A percentile compares a stretch with the other conserved stretches of the same genome.
Conservation (phyloP, 2,888 invertebrate species). For the Drosophila prolongata region DNA sequence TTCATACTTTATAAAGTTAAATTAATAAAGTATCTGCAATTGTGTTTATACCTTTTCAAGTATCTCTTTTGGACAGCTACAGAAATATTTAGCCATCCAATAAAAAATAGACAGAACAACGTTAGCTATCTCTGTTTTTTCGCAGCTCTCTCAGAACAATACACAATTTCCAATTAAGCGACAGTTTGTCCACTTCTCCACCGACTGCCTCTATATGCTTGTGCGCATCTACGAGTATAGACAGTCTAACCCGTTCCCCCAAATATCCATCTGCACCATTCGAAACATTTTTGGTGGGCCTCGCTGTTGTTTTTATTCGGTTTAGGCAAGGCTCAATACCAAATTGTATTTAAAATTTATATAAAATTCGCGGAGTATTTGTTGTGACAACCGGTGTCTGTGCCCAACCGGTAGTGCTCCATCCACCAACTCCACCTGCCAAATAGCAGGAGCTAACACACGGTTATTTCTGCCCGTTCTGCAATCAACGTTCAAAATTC, state of each 20-base stretch:
- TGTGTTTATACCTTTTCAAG: not conserved
- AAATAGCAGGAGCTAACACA: slow-evolving; percentile 19
- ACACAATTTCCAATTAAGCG: slow-evolving; percentile 77
- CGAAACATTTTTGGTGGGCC: slow-evolving; percentile 3
- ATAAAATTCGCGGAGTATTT: slow-evolving; percentile 76
- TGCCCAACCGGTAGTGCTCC: slow-evolving; percentile 4
- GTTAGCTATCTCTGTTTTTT: slow-evolving; percentile 15
- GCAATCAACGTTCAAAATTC: slow-evolving; percentile 80
- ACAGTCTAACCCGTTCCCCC: slow-evolving; percentile 31
- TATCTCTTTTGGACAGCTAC: slow-evolving; percentile 5
- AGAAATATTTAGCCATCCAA: slow-evolving; percentile 7
- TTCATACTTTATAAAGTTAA: not conserved
- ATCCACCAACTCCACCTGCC: not conserved
- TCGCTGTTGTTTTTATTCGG: slow-evolving; percentile 41
- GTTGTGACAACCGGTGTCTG: slow-evolving; percentile 73
- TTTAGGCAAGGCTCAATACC: slow-evolving; percentile 67
- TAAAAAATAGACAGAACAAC: slow-evolving; percentile 4
- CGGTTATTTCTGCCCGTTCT: slow-evolving; percentile 69
- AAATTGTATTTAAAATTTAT: slow-evolving; percentile 80
- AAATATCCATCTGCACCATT: slow-evolving; percentile 6
- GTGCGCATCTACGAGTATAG: slow-evolving; percentile 7
- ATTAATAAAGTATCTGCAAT: not conserved
- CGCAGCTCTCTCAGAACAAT: slow-evolving; percentile 58
- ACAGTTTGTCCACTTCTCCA: slow-evolving; percentile 61
- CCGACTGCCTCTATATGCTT: not conserved